A percentile compares a stretch with the other conserved stretches of the same genome.
These are phyloP conservation scores for Dryoscopus gambensis DNA, from an alignment of 2,113 vertebrate species.

Conservation along the genomic window DNA sequence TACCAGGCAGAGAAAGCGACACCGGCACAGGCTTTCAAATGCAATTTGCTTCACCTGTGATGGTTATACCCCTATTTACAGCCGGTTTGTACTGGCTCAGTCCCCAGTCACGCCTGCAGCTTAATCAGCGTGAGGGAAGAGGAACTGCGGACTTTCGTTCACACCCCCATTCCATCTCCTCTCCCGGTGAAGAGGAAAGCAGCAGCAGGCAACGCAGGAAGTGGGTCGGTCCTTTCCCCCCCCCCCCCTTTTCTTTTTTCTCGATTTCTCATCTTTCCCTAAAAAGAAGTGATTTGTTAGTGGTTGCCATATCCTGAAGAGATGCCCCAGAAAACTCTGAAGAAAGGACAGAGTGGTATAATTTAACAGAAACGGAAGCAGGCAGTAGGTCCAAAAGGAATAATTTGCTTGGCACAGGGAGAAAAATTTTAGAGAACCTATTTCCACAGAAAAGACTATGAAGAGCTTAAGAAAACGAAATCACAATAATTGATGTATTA, in stretches of 20 bases:
- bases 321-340: neutral
- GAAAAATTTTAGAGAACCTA: neutral
- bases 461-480: neutral
- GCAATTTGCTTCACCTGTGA: fast-evolving
- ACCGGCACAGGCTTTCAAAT: neutral
- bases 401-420: neutral
- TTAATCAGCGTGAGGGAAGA: neutral
- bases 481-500: neutral
- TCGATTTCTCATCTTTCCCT: conserved; percentile 15
- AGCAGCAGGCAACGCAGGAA: neutral
- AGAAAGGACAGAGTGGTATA: neutral
- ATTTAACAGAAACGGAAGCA: neutral
- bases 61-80: neutral
- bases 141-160: neutral
- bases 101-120: neutral
- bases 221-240: neutral
- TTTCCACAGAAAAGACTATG: neutral
- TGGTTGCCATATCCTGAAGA: neutral
- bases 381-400: neutral
- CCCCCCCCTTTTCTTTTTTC: neutral
- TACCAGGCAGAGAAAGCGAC: fast-evolving
- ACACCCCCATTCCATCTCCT: neutral
- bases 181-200: neutral
- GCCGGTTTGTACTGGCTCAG: neutral
- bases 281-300: neutral